Conservation (phyloP, 1,140 invertebrate genomes). For the Lordiphosa collinella region DNA sequence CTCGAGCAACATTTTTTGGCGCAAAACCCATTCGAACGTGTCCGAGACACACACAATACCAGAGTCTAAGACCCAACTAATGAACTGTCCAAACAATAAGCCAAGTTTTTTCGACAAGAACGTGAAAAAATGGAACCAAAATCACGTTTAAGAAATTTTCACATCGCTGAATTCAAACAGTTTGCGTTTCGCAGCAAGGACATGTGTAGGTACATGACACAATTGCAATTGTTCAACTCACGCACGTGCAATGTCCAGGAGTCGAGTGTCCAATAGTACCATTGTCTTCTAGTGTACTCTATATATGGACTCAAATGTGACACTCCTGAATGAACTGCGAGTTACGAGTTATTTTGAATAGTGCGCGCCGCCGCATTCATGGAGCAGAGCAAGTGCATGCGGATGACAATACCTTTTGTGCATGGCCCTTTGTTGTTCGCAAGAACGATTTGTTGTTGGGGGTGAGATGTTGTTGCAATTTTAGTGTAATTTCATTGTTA, state of each 20-base stretch:
- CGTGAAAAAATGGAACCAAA: constrained; percentile 20
- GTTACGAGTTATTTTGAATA: constrained; percentile 71
- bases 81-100: constrained; percentile 65
- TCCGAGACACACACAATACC: constrained; percentile 21
- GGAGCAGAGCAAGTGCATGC: constrained; percentile 38
- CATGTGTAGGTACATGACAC: constrained; percentile 53
- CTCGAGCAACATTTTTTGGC: constrained; percentile 43
- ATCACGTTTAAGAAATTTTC: constrained; percentile 61
- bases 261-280: constrained; percentile 52
- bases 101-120: constrained; percentile 31
- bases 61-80: constrained; percentile 39
- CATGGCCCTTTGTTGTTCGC: constrained; percentile 12
- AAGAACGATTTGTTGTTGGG: constrained; percentile 16
- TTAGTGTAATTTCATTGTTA: constrained; percentile 70
- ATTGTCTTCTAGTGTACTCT: constrained; percentile 34
- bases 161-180: constrained; percentile 59
- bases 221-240: constrained; percentile 67
- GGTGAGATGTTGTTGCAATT: constrained; percentile 68
- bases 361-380: constrained; percentile 19
- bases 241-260: constrained; percentile 59
- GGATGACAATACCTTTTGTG: constrained; percentile 38
- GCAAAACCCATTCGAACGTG: constrained; percentile 54
- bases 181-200: constrained; percentile 14
- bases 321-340: constrained; percentile 47
- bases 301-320: constrained; percentile 23